These are phyloP conservation scores for Anarsia innoxiella DNA, from an alignment of 2,888 invertebrate species.

Conservation along the genomic window DNA sequence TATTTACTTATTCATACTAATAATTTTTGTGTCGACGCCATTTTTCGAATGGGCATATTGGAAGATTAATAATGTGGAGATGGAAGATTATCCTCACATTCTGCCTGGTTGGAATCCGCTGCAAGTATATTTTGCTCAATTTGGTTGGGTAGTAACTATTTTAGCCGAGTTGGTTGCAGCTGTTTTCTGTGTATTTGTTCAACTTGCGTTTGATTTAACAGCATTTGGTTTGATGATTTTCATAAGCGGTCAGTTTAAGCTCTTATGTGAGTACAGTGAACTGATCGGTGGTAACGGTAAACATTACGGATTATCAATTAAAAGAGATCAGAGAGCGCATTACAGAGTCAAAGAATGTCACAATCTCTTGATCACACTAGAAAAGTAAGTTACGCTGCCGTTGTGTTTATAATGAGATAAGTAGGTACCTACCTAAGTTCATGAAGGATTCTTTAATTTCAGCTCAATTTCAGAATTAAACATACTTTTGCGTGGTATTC, in stretches of 20 bases:
- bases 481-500: slow-evolving; percentile 32
- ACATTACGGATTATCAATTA: slow-evolving; percentile 21
- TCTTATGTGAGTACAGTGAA: slow-evolving; percentile 36
- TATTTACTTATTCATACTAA: slow-evolving; percentile 38
- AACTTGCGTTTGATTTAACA: slow-evolving; percentile 45
- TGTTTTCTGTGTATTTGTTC: slow-evolving; percentile 41
- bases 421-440: not conserved
- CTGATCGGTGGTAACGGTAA: slow-evolving; percentile 41
- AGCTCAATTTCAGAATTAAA: slow-evolving; percentile 37
- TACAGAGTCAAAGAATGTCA: slow-evolving; percentile 43
- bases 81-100: slow-evolving; percentile 38
- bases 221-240: slow-evolving; percentile 51
- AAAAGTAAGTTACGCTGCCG: slow-evolving; percentile 35
- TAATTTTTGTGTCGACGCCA: slow-evolving; percentile 42
- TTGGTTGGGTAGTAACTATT: slow-evolving; percentile 35
- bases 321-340: slow-evolving; percentile 40
- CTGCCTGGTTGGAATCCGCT: slow-evolving; percentile 46
- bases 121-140: too few relatives aligned
- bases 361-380: slow-evolving; percentile 31
- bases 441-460: slow-evolving; percentile 19
- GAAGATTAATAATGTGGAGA: slow-evolving; percentile 19
- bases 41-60: slow-evolving; percentile 39
- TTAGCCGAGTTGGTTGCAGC: slow-evolving; percentile 37
- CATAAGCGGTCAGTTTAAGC: slow-evolving; percentile 44
- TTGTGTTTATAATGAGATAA: not conserved